phyloP scores from a whole-genome alignment of 2,888 invertebrate genomes.

The Eubasilissa splendida region DNA sequence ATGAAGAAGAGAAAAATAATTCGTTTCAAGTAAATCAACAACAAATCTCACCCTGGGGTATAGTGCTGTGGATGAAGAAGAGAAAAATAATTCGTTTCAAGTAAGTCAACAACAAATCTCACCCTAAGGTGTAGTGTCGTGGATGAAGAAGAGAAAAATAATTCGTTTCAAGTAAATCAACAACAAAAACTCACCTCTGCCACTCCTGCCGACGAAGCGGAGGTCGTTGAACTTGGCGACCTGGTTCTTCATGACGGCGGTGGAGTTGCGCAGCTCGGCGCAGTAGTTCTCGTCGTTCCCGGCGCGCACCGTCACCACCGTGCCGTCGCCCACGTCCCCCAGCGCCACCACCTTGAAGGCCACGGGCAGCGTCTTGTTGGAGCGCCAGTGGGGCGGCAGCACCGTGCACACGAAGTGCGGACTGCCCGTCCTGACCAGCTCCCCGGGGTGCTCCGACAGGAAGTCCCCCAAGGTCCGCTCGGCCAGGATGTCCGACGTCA shows the following conservation, averaged over 20 bases:
- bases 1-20: too few species aligned
- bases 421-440: conserved; percentile 92
- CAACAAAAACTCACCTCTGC: conserved; percentile 86
- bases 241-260: conserved; percentile 98
- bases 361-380: conserved; percentile 97
- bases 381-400: conserved; percentile 96
- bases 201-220: conserved; percentile 98
- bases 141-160: too few species aligned
- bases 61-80: too few species aligned
- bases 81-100: background rate
- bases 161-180: conserved; percentile 11
- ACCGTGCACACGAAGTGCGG: conserved; percentile 97
- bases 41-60: too few species aligned
- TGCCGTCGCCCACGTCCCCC: conserved; percentile 96
- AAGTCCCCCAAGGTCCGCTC: conserved; percentile 91
- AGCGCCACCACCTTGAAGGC: conserved; percentile 97
- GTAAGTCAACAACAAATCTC: background rate
- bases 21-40: conserved; percentile 11
- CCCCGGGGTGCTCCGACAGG: conserved; percentile 91
- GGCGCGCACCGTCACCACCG: conserved; percentile 94
- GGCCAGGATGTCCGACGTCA: conserved; percentile 92
- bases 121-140: too few species aligned
- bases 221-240: conserved; percentile 99
- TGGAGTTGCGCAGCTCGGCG: conserved; percentile 94
- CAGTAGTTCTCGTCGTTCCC: conserved; percentile 99